phyloP scores from a whole-genome alignment of 2,797 vertebrate genomes.

The Xenops minutus region DNA sequence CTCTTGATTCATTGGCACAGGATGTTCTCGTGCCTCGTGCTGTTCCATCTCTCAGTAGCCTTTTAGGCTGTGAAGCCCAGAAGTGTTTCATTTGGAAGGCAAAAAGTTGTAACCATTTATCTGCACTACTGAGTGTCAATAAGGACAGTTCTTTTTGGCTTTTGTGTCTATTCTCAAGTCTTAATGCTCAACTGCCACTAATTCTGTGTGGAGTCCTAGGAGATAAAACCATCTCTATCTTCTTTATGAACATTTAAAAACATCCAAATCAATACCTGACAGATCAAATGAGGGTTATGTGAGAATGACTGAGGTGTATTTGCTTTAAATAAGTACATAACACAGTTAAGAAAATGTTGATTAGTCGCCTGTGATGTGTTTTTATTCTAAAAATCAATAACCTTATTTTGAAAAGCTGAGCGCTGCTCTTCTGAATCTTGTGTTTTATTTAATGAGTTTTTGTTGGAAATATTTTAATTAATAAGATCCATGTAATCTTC shows the following conservation, averaged over 20 bases:
- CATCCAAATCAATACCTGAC: not conserved
- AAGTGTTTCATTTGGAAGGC: not conserved
- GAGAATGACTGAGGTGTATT: not conserved
- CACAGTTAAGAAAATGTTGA: not conserved
- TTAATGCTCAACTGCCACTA: not conserved
- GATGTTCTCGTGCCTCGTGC: not conserved
- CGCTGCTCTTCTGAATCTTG: not conserved
- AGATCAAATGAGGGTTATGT: not conserved
- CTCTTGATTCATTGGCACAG: not conserved
- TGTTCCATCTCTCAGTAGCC: not conserved
- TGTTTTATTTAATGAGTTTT: not conserved
- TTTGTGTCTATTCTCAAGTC: not conserved
- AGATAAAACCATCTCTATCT: not conserved
- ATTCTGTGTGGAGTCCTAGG: not conserved
- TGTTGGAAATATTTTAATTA: not conserved
- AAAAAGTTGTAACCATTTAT: not conserved
- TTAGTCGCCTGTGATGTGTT: not conserved
- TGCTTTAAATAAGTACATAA: not conserved
- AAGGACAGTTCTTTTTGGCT: not conserved
- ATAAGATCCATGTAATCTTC: not conserved
- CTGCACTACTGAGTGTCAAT: not conserved
- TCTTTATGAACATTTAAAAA: not conserved
- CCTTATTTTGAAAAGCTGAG: not conserved
- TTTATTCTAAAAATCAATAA: not conserved
- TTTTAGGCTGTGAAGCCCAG: not conserved